Conservation (phyloP, 2,888 invertebrate genomes). For the Trissoscelio sp. region DNA sequence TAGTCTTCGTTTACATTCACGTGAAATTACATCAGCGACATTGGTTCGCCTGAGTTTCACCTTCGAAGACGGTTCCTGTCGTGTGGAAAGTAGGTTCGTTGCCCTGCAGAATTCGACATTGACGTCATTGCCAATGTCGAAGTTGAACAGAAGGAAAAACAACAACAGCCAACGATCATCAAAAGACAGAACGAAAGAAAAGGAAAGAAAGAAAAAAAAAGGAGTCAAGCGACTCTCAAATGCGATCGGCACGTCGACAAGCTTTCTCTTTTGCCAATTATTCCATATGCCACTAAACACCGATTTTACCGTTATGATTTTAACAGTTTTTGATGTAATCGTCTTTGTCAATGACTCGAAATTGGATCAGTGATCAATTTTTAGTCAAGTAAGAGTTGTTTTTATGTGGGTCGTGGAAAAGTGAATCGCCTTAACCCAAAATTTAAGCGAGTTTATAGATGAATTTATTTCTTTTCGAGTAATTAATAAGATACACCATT, state of each 20-base stretch:
- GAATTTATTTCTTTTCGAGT: no score
- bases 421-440: conserved; percentile 38
- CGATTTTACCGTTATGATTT: conserved; percentile 56
- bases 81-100: conserved; percentile 78
- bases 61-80: conserved; percentile 70
- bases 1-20: conserved; percentile 55
- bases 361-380: conserved; percentile 35
- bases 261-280: conserved; percentile 67
- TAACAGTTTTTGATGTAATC: conserved; percentile 59
- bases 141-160: conserved; percentile 60
- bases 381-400: conserved; percentile 18
- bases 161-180: conserved; percentile 19
- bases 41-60: conserved; percentile 66
- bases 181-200: conserved; percentile 28
- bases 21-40: conserved; percentile 70
- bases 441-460: neutral
- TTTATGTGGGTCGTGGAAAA: conserved; percentile 16
- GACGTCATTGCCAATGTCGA: conserved; percentile 71
- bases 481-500: no score
- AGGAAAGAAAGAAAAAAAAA: neutral
- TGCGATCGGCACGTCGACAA: conserved; percentile 39
- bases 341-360: conserved; percentile 38
- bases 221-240: conserved; percentile 28
- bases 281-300: conserved; percentile 50
- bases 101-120: conserved; percentile 80